These are phyloP conservation scores for Teinopalpus imperialis DNA, from an alignment of 2,888 invertebrate species.

Conservation along the genomic window DNA sequence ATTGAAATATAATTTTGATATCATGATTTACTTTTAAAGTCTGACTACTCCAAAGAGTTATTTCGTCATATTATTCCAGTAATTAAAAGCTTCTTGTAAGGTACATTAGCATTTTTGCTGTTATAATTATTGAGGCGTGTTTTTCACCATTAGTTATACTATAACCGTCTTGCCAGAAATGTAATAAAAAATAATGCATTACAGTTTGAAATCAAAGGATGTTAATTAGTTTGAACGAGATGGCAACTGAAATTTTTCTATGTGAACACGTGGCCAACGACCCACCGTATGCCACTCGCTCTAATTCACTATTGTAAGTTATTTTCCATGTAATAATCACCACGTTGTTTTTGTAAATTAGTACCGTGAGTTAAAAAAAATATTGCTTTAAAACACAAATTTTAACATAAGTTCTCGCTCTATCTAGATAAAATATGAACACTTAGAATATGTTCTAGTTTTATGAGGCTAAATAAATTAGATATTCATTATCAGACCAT, in stretches of 20 bases:
- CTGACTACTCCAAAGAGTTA: constrained; percentile 57
- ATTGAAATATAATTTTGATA: too few relatives aligned
- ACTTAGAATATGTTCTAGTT: too few relatives aligned
- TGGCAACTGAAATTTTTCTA: background rate
- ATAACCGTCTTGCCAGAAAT: constrained; percentile 18
- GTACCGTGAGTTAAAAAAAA: constrained; percentile 63
- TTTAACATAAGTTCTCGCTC: too few relatives aligned
- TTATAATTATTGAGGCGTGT: too few relatives aligned
- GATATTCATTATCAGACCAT: too few relatives aligned
- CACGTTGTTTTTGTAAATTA: constrained; percentile 62
- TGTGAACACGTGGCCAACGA: background rate
- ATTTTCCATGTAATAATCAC: constrained; percentile 18
- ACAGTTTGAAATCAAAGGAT: constrained; percentile 21
- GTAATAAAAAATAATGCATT: constrained; percentile 12
- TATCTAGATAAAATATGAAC: too few relatives aligned
- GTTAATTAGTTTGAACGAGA: constrained; percentile 10
- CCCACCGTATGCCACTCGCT: constrained; percentile 15
- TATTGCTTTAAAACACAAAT: too few relatives aligned
- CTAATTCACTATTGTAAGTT: constrained; percentile 24
- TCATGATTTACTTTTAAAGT: constrained; percentile 53
- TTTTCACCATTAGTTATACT: constrained; percentile 7
- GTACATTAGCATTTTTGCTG: constrained; percentile 17
- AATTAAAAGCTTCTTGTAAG: constrained; percentile 28
- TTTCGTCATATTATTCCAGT: constrained; percentile 34
- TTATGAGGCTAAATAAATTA: too few relatives aligned